Evolutionary conservation across 2,797 vertebrate species (phyloP).

Genomic region (Lutjanus argentimaculatus): DNA sequence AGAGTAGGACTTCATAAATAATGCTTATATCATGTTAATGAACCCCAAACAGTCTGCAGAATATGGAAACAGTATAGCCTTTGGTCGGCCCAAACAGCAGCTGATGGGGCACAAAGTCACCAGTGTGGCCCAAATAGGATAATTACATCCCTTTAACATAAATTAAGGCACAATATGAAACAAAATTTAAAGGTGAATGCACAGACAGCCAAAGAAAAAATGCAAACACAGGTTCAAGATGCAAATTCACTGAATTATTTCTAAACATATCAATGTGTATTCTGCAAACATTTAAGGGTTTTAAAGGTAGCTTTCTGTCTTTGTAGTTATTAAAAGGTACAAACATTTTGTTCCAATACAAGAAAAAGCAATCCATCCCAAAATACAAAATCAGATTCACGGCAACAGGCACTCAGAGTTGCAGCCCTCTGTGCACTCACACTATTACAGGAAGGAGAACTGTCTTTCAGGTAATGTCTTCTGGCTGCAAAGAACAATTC

Average conservation of each 20-base stretch:
- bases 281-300: not conserved
- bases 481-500: slow-evolving; percentile 21
- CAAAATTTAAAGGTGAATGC: not conserved
- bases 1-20: too few species aligned
- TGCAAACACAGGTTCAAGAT: not conserved
- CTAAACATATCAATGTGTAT: not conserved
- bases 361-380: not conserved
- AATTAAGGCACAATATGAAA: not conserved
- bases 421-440: not conserved
- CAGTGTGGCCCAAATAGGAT: too few species aligned
- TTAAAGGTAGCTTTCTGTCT: not conserved
- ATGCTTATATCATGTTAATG: not conserved
- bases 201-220: not conserved
- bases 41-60: not conserved
- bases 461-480: slow-evolving; percentile 21
- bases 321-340: not conserved
- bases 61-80: not conserved
- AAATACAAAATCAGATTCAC: not conserved
- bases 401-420: not conserved
- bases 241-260: not conserved
- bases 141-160: not conserved
- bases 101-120: not conserved
- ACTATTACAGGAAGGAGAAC: not conserved
- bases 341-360: not conserved
- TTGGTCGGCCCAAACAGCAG: not conserved